phyloP scores from a whole-genome alignment of 1,140 invertebrate genomes.

The Diachasma alloeum region DNA sequence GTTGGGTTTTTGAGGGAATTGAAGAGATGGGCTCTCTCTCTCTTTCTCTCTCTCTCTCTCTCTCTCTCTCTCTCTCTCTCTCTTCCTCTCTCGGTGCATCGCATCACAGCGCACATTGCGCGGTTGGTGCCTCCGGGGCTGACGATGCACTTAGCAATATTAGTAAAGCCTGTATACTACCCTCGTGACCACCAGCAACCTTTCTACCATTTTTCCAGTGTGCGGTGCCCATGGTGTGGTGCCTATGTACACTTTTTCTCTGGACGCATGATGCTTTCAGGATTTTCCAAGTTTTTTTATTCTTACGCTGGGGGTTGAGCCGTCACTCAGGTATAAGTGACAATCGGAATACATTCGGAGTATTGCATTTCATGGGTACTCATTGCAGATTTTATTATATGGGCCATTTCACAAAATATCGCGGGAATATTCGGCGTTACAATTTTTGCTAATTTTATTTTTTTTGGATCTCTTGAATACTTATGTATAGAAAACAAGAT shows the following conservation, averaged over 20 bases:
- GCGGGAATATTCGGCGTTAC: too few species aligned
- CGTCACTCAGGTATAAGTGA: background rate
- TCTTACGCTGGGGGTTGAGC: background rate
- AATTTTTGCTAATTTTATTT: too few species aligned
- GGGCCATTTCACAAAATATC: too few species aligned
- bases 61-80: background rate
- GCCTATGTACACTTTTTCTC: background rate
- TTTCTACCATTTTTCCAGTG: background rate
- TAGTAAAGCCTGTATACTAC: slow-evolving; percentile 44
- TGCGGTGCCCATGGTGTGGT: background rate
- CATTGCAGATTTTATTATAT: background rate
- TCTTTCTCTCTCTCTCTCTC: too few species aligned
- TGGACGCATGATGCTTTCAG: background rate
- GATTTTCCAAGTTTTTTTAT: background rate
- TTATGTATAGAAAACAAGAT: too few species aligned
- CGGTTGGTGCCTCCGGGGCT: slow-evolving; percentile 40
- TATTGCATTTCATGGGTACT: background rate
- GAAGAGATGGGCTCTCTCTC: slow-evolving; percentile 31
- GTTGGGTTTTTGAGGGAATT: slow-evolving; percentile 27
- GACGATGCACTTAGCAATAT: slow-evolving; percentile 59
- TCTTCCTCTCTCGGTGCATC: slow-evolving; percentile 25
- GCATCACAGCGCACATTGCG: slow-evolving; percentile 44
- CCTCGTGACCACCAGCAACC: slow-evolving; percentile 7
- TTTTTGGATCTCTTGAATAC: too few species aligned
- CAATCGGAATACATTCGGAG: background rate